Percentiles rank a stretch among this genome's conserved stretches.
Conservation (phyloP, 2,888 invertebrate genomes). For the Stenoptilia bipunctidactyla region DNA sequence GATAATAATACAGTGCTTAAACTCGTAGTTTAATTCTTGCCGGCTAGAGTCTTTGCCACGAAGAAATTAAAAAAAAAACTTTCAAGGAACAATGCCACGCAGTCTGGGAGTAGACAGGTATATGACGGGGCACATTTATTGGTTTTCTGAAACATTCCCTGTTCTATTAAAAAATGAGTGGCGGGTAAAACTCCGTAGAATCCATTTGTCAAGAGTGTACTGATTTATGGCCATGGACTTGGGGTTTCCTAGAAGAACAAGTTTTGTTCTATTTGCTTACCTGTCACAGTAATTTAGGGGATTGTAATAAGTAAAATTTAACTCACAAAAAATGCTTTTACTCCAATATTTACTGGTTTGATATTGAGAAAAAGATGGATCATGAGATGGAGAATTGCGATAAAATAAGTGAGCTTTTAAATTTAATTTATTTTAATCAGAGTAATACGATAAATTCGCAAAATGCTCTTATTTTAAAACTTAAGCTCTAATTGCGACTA, state of each 20-base stretch:
- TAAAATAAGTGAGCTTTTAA: too few relatives aligned
- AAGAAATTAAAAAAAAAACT: conserved; percentile 30
- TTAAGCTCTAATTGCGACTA: conserved; percentile 20
- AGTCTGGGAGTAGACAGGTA: conserved; percentile 66
- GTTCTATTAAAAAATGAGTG: conserved; percentile 70
- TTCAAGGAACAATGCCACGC: conserved; percentile 61
- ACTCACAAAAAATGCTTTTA: too few relatives aligned
- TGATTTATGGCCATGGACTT: conserved; percentile 66
- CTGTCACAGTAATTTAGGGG: conserved; percentile 64
- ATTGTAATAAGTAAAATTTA: conserved; percentile 31
- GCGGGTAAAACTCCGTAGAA: conserved; percentile 64
- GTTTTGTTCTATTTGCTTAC: conserved; percentile 70
- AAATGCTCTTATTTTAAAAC: too few relatives aligned
- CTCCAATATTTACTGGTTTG: too few relatives aligned
- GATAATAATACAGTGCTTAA: conserved; percentile 21
- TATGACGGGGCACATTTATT: conserved; percentile 71
- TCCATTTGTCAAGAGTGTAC: conserved; percentile 65
- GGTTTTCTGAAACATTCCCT: conserved; percentile 70
- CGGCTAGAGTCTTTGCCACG: background rate
- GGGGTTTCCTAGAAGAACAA: conserved; percentile 61
- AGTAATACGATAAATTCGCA: too few relatives aligned
- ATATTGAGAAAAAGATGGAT: too few relatives aligned
- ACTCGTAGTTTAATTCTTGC: conserved; percentile 1
- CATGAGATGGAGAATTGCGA: too few relatives aligned
- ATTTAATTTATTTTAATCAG: too few relatives aligned